A percentile compares a stretch with the other conserved stretches of the same genome.
These are phyloP conservation scores for Drosophila mercatorum DNA, from an alignment of 2,888 invertebrate species.

Conservation along the genomic window DNA sequence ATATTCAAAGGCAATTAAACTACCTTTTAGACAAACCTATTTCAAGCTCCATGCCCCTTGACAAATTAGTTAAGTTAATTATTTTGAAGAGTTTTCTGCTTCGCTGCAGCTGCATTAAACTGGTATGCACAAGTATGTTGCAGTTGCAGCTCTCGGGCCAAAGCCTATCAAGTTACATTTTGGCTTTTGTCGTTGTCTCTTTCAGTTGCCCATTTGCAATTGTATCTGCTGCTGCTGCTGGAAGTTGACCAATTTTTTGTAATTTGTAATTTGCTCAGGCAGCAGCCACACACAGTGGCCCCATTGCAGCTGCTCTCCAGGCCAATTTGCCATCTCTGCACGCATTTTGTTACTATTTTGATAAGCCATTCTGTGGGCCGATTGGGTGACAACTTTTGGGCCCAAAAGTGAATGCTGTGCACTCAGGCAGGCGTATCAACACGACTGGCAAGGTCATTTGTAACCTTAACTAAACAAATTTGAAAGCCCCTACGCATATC, in stretches of 20 bases:
- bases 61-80: not conserved
- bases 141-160: not conserved
- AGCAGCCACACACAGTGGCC: not conserved
- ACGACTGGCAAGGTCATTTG: constrained; percentile 74
- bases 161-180: constrained; percentile 22
- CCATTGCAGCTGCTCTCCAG: not conserved
- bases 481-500: constrained; percentile 77
- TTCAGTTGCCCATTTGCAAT: constrained; percentile 6
- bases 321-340: constrained; percentile 57
- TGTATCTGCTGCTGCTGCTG: not conserved
- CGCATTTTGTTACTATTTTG: constrained; percentile 48
- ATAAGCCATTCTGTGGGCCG: constrained; percentile 33
- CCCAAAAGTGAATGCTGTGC: constrained; percentile 68
- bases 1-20: no score
- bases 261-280: constrained; percentile 56
- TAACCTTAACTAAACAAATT: constrained; percentile 80
- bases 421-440: constrained; percentile 56
- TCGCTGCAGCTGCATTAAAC: constrained; percentile 11
- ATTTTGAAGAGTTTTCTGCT: not conserved
- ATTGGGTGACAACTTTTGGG: constrained; percentile 39
- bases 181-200: constrained; percentile 10
- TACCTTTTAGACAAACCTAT: no score
- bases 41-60: not conserved
- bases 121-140: not conserved
- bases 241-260: constrained; percentile 31